These are phyloP conservation scores for Pristionchus maxplancki DNA, from an alignment of 2,888 invertebrate genomes.

Conservation along the genomic window DNA sequence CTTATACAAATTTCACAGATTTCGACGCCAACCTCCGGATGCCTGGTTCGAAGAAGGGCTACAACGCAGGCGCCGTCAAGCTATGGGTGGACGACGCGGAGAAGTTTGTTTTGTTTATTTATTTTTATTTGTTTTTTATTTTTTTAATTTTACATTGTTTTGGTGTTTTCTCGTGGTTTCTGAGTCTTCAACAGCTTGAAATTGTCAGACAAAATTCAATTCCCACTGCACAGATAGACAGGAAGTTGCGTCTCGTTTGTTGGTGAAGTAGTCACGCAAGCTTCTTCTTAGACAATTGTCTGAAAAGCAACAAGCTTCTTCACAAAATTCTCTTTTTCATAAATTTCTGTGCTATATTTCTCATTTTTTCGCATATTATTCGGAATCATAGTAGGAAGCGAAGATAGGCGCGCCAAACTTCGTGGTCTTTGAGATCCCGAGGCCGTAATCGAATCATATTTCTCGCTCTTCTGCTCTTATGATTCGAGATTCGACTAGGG, in stretches of 20 bases:
- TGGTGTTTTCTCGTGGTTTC: not conserved
- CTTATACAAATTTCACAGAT: not conserved
- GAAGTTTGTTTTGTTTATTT: not conserved
- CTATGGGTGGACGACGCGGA: slow-evolving; percentile 25
- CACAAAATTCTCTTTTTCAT: no score
- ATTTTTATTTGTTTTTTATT: not conserved
- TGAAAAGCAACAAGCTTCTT: no score
- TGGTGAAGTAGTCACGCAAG: not conserved
- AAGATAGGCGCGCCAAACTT: no score
- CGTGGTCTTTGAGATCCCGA: not conserved
- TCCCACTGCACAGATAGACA: not conserved
- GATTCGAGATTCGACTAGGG: not conserved
- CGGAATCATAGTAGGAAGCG: no score
- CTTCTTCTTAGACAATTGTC: not conserved
- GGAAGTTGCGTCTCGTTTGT: not conserved
- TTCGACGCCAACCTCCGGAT: not conserved
- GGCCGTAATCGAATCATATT: not conserved
- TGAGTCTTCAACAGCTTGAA: not conserved
- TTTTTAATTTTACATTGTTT: not conserved
- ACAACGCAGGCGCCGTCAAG: not conserved
- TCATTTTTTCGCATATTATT: no score
- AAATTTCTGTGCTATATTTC: no score
- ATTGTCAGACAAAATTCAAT: not conserved
- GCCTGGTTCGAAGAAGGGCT: slow-evolving; percentile 7
- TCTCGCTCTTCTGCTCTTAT: not conserved